Percentiles rank a stretch among this genome's conserved stretches.
Conservation (phyloP, 2,797 vertebrate genomes). For the Ptychobarbus kaznakovi region DNA sequence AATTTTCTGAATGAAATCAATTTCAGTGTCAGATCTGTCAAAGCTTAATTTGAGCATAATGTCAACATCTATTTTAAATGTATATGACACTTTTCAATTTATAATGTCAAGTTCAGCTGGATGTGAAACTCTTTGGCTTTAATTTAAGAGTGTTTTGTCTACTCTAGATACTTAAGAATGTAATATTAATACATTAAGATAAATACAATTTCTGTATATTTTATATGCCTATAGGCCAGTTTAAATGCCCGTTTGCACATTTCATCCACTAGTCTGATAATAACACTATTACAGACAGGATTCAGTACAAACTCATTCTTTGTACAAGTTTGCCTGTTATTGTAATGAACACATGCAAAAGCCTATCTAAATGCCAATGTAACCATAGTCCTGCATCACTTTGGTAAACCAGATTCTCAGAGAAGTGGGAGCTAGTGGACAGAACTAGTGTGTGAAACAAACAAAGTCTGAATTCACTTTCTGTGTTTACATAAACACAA, state of each 20-base stretch:
- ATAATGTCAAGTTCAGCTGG: not conserved
- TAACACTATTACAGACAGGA: not conserved
- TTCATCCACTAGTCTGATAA: not conserved
- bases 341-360: conserved; percentile 8
- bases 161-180: not conserved
- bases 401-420: not conserved
- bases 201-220: not conserved
- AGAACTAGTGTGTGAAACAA: not conserved
- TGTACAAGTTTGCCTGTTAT: not conserved
- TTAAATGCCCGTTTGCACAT: not conserved
- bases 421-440: conserved; percentile 5
- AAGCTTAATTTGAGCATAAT: not conserved
- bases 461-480: conserved; percentile 20
- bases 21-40: not conserved
- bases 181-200: not conserved
- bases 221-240: not conserved
- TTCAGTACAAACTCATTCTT: not conserved
- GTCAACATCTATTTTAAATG: not conserved
- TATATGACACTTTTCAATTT: not conserved
- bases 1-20: not conserved
- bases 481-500: not conserved
- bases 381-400: not conserved
- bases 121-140: not conserved
- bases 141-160: not conserved
- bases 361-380: not conserved